These are phyloP conservation scores for Halcyon malimbica DNA, from an alignment of 2,113 vertebrate genomes.

Conservation along the genomic window DNA sequence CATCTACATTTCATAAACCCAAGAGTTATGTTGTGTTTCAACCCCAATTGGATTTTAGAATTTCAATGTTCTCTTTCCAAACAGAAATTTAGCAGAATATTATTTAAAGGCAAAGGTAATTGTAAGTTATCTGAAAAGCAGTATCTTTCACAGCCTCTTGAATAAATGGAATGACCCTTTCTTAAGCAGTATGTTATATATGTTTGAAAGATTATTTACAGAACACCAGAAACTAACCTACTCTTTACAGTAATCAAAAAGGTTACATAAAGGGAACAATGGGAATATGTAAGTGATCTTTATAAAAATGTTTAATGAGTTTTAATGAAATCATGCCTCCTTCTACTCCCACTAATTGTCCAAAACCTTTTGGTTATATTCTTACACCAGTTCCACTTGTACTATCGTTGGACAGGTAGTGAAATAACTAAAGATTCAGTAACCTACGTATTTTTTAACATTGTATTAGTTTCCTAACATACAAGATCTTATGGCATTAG, in stretches of 20 bases:
- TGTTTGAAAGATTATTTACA: not conserved
- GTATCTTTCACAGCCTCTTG: not conserved
- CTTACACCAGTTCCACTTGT: not conserved
- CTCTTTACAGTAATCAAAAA: not conserved
- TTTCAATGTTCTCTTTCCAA: not conserved
- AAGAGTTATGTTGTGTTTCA: not conserved
- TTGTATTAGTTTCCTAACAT: not conserved
- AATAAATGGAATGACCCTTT: not conserved
- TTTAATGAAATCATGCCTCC: not conserved
- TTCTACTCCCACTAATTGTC: accelerated
- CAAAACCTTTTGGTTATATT: not conserved
- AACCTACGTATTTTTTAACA: not conserved
- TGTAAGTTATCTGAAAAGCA: not conserved
- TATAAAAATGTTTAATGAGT: not conserved
- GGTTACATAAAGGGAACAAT: not conserved
- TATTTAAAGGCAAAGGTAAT: not conserved
- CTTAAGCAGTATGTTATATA: not conserved
- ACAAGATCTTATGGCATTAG: not conserved
- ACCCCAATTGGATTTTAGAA: not conserved
- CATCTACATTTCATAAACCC: not conserved
- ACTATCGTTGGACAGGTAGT: not conserved
- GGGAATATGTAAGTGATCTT: not conserved
- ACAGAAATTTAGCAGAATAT: not conserved
- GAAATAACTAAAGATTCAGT: not conserved
- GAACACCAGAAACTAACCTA: not conserved